Evolutionary conservation across 2,888 invertebrate genomes (phyloP), one percentile per base, ranked within the genome.

Genomic region (Keiferia lycopersicella): DNA sequence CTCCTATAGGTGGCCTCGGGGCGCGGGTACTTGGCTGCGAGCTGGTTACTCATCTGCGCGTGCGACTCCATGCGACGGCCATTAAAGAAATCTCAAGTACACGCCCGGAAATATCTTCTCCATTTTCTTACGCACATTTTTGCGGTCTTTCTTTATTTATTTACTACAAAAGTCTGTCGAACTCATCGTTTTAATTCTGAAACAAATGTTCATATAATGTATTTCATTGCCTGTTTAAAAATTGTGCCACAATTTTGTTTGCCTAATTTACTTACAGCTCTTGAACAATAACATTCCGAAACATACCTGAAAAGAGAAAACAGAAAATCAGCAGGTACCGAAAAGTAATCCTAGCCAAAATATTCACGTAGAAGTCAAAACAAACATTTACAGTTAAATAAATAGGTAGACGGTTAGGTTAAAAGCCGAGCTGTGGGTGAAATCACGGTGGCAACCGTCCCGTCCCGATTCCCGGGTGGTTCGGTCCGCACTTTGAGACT

Each of bases 41-140:
- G 76, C 71, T 84, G 76, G 69, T 83, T 84, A 86, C 73, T 86
- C 88, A 91, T 87, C 84, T 87, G 90, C 81, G 76, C 79, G 63
- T 84, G 85, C 72, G 87, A 69, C 85, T 88, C 91, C 91, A 91
- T 91, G 77, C 81, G 82, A 79, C 76, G 81, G 68, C 87, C 89
- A 88, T 88, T 73, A 79, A 80, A 70, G 69, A 64, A 61, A 65
- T 68, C 64, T 66, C 65, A 39, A 63, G 38, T 66, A 16, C 60
- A 20, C 1, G 12, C 1, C 26, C 41, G 26, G 16, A n/a, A 22
- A 14, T 53, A 20, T 45, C 41, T 45, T 26, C 45, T 41, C 26
- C 45, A 20, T 45, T n/a, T 41, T 48, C 22, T 18, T 26, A 34
- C 56, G 16, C 34, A 34, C 56, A 56, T 56, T 0, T 53, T 53